Base-by-base conservation (phyloP, 2,888 invertebrate genomes). In the Norana najaformis region DNA sequence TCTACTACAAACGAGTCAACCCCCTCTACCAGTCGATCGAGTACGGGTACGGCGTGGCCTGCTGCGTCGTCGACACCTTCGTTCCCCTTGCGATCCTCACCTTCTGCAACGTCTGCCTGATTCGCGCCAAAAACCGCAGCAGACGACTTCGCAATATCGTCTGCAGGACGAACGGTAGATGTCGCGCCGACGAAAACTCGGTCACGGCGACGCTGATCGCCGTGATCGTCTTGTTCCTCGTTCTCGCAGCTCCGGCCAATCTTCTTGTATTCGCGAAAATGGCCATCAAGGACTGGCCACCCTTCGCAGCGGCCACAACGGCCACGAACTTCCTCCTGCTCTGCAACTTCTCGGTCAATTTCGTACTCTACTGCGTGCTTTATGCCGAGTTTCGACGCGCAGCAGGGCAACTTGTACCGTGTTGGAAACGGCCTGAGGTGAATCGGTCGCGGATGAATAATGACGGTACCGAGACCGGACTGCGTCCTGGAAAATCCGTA, bases 331-430 rank as follows among this genome's bases (percentile, higher is more conserved):
- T 88, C 88, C 88, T 88, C 35, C 37, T 88, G 37, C 36, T 38
- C 35, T 38, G 36, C 88, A 88, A 88, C 37, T 88, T 88, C 36
- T 34, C 88, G 35, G 37, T 36, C 1, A 88, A 88, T 23, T 88
- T 88, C 38, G 88, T 88, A 30, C 88, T 88, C 88, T 88, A 88
- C 38, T 88, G 88, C 37, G 88, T 88, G 35, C 30, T 88, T 11
- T 38, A 38, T 35, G 88, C 20, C 30, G 37, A 88, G 35, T 88
- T 88, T 88, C 88, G 88, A 30, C 6, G 4, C 16, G 38, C 88
- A 1, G 38, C 35, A 1, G 30, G 88, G 47, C 38, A 89, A 30
- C 53, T 89, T 30, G 41, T 41, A 41, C 41, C 41, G 41, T 41
- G 41, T 41, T 18, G 41, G 41, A 41, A 18, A 41, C 41, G 14